phyloP scores from a whole-genome alignment of 1,140 invertebrate species.

The Paraescarpia echinospica region DNA sequence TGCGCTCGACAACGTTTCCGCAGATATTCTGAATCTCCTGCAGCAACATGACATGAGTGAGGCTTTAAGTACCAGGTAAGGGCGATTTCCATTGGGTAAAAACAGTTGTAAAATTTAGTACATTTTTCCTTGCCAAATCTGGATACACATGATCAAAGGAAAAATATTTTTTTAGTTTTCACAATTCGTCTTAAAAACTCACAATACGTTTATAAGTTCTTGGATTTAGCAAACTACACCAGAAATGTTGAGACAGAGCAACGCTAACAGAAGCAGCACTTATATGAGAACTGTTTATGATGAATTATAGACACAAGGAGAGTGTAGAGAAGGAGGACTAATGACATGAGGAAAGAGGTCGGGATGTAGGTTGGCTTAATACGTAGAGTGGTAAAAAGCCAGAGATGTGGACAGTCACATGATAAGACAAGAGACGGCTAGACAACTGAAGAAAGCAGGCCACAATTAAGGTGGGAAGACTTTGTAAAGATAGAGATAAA shows the following conservation, averaged over 20 bases:
- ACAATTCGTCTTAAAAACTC: background rate
- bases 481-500: too few relatives aligned
- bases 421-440: too few relatives aligned
- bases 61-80: background rate
- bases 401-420: too few relatives aligned
- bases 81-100: background rate
- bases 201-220: background rate
- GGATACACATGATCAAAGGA: background rate
- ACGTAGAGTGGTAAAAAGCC: too few relatives aligned
- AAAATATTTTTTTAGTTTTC: background rate
- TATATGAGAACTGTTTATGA: too few relatives aligned
- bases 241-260: background rate
- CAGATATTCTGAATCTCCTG: conserved; percentile 67
- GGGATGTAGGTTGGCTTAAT: too few relatives aligned
- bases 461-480: too few relatives aligned
- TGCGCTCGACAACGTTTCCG: conserved; percentile 72
- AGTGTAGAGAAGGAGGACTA: too few relatives aligned
- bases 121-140: background rate
- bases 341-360: too few relatives aligned
- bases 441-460: too few relatives aligned
- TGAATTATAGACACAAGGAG: too few relatives aligned
- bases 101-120: background rate
- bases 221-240: background rate
- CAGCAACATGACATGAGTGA: background rate
- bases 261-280: too few relatives aligned